Evolutionary conservation across 2,888 invertebrate genomes (phyloP).

Genomic region (Lobophora halterata): DNA sequence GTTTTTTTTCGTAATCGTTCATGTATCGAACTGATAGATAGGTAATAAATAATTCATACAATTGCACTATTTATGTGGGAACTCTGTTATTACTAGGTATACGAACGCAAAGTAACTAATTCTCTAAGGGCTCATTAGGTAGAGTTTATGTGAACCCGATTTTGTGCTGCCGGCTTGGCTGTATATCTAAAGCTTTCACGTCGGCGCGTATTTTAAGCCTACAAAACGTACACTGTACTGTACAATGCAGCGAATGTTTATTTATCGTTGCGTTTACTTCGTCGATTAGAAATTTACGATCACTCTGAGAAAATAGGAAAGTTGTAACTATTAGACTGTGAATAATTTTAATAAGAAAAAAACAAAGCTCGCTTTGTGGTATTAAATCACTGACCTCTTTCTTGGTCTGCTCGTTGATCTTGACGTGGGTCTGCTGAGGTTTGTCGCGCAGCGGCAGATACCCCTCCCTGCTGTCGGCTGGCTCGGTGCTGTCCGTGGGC

Average conservation of each 20-base stretch:
- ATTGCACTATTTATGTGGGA: conserved; percentile 69
- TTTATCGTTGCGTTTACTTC: conserved; percentile 43
- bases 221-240: conserved; percentile 30
- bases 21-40: conserved; percentile 48
- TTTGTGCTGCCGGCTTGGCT: conserved; percentile 34
- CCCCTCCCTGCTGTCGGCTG: conserved; percentile 73
- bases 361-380: conserved; percentile 45
- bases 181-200: conserved; percentile 41
- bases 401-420: conserved; percentile 78
- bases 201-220: conserved; percentile 39
- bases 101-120: conserved; percentile 51
- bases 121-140: conserved; percentile 59
- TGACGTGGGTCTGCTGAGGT: conserved; percentile 72
- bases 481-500: conserved; percentile 62
- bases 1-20: conserved; percentile 42
- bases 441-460: conserved; percentile 74
- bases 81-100: conserved; percentile 39
- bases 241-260: conserved; percentile 39
- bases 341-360: conserved; percentile 57
- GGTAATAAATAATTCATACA: conserved; percentile 57
- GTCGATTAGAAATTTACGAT: conserved; percentile 49
- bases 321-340: conserved; percentile 67
- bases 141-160: conserved; percentile 49
- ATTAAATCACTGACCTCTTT: conserved; percentile 78
- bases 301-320: conserved; percentile 57